Conservation (phyloP, 2,888 invertebrate species). For the Andrena minutula region DNA sequence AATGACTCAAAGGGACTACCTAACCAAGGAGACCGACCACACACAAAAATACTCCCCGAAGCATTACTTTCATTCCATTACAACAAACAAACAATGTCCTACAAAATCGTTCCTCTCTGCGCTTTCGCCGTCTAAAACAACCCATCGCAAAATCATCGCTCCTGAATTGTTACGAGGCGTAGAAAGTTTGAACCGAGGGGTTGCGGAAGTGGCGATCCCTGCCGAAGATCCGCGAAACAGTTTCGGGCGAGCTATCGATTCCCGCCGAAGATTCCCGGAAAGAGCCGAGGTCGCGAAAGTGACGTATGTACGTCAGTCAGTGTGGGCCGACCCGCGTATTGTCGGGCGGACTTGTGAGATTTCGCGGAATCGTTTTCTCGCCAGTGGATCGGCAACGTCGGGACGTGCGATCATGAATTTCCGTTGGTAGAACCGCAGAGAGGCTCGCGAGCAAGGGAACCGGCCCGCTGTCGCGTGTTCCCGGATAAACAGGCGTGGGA, state of each 20-base stretch:
- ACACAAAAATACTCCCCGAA: not conserved
- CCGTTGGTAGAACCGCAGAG: slow-evolving; percentile 47
- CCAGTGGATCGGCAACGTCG: slow-evolving; percentile 28
- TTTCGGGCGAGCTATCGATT: slow-evolving; percentile 79
- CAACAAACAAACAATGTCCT: too few species aligned
- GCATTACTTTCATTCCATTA: too few species aligned
- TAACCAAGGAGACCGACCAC: not conserved
- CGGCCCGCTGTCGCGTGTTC: slow-evolving; percentile 40
- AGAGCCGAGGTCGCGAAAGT: slow-evolving; percentile 71
- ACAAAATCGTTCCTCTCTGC: too few species aligned
- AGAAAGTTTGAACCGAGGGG: slow-evolving; percentile 54
- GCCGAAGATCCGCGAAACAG: slow-evolving; percentile 64
- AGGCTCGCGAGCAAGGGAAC: slow-evolving; percentile 31
- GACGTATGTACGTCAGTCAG: slow-evolving; percentile 74
- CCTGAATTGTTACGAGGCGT: not conserved
- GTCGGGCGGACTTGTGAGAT: slow-evolving; percentile 52
- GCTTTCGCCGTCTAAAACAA: too few species aligned
- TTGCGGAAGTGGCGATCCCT: slow-evolving; percentile 56
- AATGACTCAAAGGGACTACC: not conserved
- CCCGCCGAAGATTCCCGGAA: slow-evolving; percentile 76
- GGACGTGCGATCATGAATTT: slow-evolving; percentile 57
- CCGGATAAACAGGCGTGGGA: slow-evolving; percentile 35
- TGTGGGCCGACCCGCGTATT: slow-evolving; percentile 70
- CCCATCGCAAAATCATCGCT: too few species aligned
- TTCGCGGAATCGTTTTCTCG: slow-evolving; percentile 29